Base-by-base conservation (phyloP, 2,888 invertebrate species). In the Drosophila imparisetae region DNA sequence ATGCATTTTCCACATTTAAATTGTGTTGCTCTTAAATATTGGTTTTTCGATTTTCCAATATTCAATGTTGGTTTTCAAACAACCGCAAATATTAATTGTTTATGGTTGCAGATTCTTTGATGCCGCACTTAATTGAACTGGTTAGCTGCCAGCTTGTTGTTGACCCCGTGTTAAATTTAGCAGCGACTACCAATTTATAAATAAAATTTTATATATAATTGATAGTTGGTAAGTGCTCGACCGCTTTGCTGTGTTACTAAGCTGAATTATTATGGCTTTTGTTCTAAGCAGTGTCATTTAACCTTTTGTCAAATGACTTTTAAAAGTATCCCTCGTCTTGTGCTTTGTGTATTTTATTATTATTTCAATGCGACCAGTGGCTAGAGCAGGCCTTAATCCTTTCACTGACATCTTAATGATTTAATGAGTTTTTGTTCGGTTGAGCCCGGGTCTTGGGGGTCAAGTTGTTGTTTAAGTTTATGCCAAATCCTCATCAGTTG, bases 381-480 rank as follows among this genome's bases (percentile, higher is more conserved):
- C 21, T 49, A 40, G 52, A 62, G 45, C 53, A 73, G 70, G 42
- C 53, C 65, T 72, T 69, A 24, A 45, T 24, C 45, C 45, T 71
- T 69, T 69, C 64, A n/a, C 13, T 70, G 75, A 61, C 73, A 60
- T 60, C 63, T 60, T 78, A 85, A 77, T 85, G 76, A 78, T 86
- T 86, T 80, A 83, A 78, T 78, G 78, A 77, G 85, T 78, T 84
- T 80, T 78, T 61, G 66, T 75, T 76, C 66, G 54, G 63, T 55
- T 53, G 48, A 52, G 45, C 55, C 66, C 7, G 45, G 21, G 48
- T 68, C 54, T 24, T 42, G 15, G 40, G 73, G 67, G 72, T 70
- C 63, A 68, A 74, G 77, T 64, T 58, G 58, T 68, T 42, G 58
- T 52, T 79, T 66, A 64, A 40, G 63, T 63, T 66, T 48, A 36